Evolutionary conservation across 2,888 invertebrate species (phyloP).

Genomic region (Acleris emargana): DNA sequence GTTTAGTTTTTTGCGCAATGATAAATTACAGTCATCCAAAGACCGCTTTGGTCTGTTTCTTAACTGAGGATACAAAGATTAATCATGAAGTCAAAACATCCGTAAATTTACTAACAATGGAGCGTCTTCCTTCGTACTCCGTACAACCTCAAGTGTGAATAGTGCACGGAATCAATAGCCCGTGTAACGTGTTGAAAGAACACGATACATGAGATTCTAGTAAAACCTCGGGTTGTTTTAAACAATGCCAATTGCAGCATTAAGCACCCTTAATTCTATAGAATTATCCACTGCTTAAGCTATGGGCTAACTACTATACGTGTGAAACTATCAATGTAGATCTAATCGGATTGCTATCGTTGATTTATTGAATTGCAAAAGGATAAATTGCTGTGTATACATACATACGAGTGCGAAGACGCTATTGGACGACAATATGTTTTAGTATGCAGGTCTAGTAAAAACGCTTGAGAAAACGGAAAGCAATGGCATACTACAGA

Average conservation of each 20-base stretch:
- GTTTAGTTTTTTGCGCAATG: conserved; percentile 14
- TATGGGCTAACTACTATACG: conserved; percentile 9
- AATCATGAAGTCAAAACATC: conserved; percentile 30
- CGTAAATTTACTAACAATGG: conserved; percentile 32
- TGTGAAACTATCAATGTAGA: conserved; percentile 22
- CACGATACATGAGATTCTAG: conserved; percentile 1
- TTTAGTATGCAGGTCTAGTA: conserved; percentile 4
- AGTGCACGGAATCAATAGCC: conserved; percentile 34
- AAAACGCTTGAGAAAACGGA: conserved; percentile 11
- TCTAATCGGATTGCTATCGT: conserved; percentile 18
- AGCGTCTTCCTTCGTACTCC: conserved; percentile 24
- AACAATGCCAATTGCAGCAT: conserved; percentile 39
- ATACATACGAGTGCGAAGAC: not conserved
- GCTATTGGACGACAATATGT: conserved; percentile 11
- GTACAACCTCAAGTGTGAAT: conserved; percentile 29
- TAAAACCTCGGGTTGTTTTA: conserved; percentile 22
- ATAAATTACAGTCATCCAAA: not conserved
- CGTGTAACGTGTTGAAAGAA: conserved; percentile 20
- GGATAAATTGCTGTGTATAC: not conserved
- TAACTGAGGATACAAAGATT: conserved; percentile 22
- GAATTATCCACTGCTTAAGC: conserved; percentile 53
- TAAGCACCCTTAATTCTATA: conserved; percentile 50
- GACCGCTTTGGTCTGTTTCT: conserved; percentile 7
- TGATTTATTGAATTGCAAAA: conserved; percentile 14
- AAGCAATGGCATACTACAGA: not conserved